Evolutionary conservation across 2,888 invertebrate species (phyloP).

Genomic region (Hetaerina titia): DNA sequence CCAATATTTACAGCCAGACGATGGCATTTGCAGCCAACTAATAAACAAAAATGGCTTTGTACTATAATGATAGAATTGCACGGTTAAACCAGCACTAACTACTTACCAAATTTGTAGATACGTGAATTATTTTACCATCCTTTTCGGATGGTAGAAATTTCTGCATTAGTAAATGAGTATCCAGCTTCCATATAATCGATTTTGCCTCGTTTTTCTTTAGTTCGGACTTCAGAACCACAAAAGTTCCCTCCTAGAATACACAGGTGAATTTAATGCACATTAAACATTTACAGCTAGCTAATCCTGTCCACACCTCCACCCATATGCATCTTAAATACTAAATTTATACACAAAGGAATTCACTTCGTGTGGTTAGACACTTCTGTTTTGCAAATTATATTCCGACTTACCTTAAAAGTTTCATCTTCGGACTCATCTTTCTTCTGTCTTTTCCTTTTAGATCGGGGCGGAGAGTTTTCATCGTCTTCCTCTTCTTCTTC

Average conservation of each 20-base stretch:
- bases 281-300: background rate
- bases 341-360: background rate
- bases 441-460: conserved; percentile 58
- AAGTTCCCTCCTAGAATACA: conserved; percentile 43
- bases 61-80: too few relatives aligned
- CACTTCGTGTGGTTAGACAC: background rate
- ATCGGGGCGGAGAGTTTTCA: conserved; percentile 54
- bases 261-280: background rate
- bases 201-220: conserved; percentile 46
- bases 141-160: conserved; percentile 57
- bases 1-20: too few relatives aligned
- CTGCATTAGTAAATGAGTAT: conserved; percentile 57
- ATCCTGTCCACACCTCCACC: background rate
- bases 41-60: background rate
- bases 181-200: conserved; percentile 57
- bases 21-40: too few relatives aligned
- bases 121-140: conserved; percentile 58
- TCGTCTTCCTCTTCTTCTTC: conserved; percentile 60
- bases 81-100: background rate
- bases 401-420: conserved; percentile 34
- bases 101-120: conserved; percentile 61
- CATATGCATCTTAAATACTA: background rate
- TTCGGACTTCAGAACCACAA: conserved; percentile 61
- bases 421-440: conserved; percentile 54
- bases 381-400: background rate